phyloP scores from a whole-genome alignment of 2,888 invertebrate species.

The Phyto melanocephala region DNA sequence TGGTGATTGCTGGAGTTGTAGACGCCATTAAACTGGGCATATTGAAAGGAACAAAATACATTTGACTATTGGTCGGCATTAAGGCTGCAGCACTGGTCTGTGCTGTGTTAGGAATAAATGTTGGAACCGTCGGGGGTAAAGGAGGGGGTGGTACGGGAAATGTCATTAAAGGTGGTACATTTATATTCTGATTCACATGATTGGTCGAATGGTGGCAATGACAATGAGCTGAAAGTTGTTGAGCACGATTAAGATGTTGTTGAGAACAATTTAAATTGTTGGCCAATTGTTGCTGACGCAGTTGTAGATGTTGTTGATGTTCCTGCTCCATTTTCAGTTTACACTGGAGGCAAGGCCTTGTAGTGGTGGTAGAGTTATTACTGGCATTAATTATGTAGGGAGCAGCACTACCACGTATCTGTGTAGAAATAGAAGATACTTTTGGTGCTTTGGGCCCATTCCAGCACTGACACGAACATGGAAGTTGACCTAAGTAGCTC shows the following conservation, averaged over 20 bases:
- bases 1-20: neutral
- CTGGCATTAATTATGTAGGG: slow-evolving; percentile 70
- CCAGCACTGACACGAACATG: slow-evolving; percentile 76
- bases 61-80: slow-evolving; percentile 26
- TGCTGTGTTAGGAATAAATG: neutral
- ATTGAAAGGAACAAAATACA: slow-evolving; percentile 51
- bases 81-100: slow-evolving; percentile 5
- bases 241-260: slow-evolving; percentile 19
- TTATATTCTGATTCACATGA: slow-evolving; percentile 5
- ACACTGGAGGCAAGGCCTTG: slow-evolving; percentile 66
- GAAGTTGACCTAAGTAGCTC: slow-evolving; percentile 76
- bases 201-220: slow-evolving; percentile 13
- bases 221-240: slow-evolving; percentile 19
- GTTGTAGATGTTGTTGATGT: slow-evolving; percentile 62
- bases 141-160: slow-evolving; percentile 70
- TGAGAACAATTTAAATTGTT: slow-evolving; percentile 26
- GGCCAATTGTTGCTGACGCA: slow-evolving; percentile 38
- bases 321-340: slow-evolving; percentile 66
- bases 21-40: slow-evolving; percentile 10
- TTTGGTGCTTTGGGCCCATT: slow-evolving; percentile 73
- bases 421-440: slow-evolving; percentile 66
- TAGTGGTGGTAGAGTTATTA: neutral
- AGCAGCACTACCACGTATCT: slow-evolving; percentile 68
- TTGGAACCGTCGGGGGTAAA: slow-evolving; percentile 65
- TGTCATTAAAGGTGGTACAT: slow-evolving; percentile 31